phyloP scores from a whole-genome alignment of 2,888 invertebrate species.

The Agrilus cyanescens region DNA sequence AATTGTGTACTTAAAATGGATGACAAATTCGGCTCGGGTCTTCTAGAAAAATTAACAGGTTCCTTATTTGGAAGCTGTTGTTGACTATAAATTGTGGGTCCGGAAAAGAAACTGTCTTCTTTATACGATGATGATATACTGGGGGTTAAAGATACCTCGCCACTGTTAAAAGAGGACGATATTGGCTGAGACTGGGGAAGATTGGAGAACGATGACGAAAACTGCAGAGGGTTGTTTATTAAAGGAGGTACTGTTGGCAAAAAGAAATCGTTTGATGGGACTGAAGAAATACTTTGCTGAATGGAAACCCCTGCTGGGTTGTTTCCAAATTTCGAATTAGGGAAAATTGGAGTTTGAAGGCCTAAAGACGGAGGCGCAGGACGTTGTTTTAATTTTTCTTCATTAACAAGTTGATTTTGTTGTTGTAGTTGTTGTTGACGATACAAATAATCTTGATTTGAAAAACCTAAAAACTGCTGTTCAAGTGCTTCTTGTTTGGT shows the following conservation, averaged over 20 bases:
- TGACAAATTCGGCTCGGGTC: too few species aligned
- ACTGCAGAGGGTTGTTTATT: too few species aligned
- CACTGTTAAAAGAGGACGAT: too few species aligned
- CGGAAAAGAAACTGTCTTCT: conserved; percentile 25
- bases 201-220: too few species aligned
- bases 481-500: conserved; percentile 48
- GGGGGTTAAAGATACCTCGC: too few species aligned
- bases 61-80: conserved; percentile 31
- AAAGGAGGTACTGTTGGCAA: too few species aligned
- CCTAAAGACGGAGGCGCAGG: conserved; percentile 20
- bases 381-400: conserved; percentile 27
- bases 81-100: conserved; percentile 20
- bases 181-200: too few species aligned
- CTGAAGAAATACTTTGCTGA: too few species aligned
- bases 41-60: conserved; percentile 18
- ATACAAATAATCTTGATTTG: conserved; percentile 55
- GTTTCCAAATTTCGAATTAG: not conserved
- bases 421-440: conserved; percentile 51
- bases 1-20: conserved; percentile 8
- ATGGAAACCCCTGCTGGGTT: too few species aligned
- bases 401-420: conserved; percentile 29
- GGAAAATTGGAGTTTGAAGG: conserved; percentile 4
- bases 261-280: too few species aligned
- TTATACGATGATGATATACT: too few species aligned
- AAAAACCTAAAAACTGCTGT: conserved; percentile 46